Evolutionary conservation across 2,888 invertebrate genomes (phyloP), one percentile per base, ranked within the genome.

Genomic region (Pilophorus perplexus): DNA sequence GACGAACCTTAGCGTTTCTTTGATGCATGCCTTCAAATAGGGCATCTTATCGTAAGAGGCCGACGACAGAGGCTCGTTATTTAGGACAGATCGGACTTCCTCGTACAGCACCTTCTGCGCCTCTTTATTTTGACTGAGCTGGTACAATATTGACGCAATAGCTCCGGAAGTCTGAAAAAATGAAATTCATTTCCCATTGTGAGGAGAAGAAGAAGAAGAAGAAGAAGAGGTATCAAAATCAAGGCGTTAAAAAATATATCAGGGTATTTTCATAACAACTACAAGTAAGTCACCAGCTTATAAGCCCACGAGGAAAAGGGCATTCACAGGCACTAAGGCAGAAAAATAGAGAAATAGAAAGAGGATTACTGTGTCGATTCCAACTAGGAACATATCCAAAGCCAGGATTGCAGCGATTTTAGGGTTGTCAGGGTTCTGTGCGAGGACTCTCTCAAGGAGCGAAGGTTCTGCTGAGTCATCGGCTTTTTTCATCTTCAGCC

Each of bases 341-440:
- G n/a, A n/a, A n/a, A n/a, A n/a, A n/a, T n/a, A n/a, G n/a, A n/a
- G n/a, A n/a, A n/a, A n/a, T n/a, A n/a, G n/a, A n/a, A n/a, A n/a
- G n/a, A 18, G 27, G 5, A 18, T 54, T 80, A 93, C 92, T 74
- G 92, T 92, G 75, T 92, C 92, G 72, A 93, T 90, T 69, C 92
- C 92, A 68, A 92, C 92, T 33, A 92, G 80, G 72, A 93, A 89
- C 72, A 93, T 82, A 78, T 93, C 92, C 12, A 92, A 78, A 0
- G 92, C 91, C 79, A 92, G 84, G 69, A 90, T 84, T 16, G 86
- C 87, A 0, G 91, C 92, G 54, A 89, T 86, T 72, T 84, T 81
- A 0, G 83, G 79, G 68, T 75, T 73, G 8, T 86, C 82, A n/a
- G 78, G 76, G 68, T 83, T 81, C 10, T 82, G 80, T 0, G 81